Evolutionary conservation across 2,113 vertebrate genomes (phyloP).

Genomic region (Dicentrarchus labrax): DNA sequence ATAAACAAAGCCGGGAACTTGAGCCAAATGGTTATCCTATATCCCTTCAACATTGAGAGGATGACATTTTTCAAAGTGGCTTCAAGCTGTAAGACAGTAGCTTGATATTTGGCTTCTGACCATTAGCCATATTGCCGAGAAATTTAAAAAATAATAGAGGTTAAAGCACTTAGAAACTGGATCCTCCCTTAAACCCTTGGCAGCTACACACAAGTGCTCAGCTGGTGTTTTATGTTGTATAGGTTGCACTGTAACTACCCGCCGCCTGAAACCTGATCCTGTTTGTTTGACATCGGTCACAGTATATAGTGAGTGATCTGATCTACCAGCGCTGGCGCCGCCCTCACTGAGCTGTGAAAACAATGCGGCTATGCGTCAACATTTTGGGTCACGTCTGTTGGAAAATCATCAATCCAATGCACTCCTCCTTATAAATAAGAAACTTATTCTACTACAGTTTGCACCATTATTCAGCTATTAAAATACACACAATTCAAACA

Average conservation of each 20-base stretch:
- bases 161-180: slow-evolving; percentile 55
- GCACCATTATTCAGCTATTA: slow-evolving; percentile 53
- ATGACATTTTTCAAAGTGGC: not conserved
- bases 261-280: slow-evolving; percentile 60
- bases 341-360: slow-evolving; percentile 48
- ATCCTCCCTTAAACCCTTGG: slow-evolving; percentile 52
- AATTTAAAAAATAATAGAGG: slow-evolving; percentile 52
- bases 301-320: slow-evolving; percentile 47
- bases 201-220: slow-evolving; percentile 47
- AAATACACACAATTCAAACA: slow-evolving; percentile 57
- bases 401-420: slow-evolving; percentile 7
- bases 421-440: slow-evolving; percentile 22
- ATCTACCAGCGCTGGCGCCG: slow-evolving; percentile 21
- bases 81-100: not conserved
- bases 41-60: not conserved
- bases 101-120: slow-evolving; percentile 5
- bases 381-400: slow-evolving; percentile 19
- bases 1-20: not conserved
- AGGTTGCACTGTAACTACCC: slow-evolving; percentile 70
- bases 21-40: not conserved
- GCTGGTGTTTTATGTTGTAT: slow-evolving; percentile 70
- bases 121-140: slow-evolving; percentile 38
- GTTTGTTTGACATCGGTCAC: slow-evolving; percentile 61
- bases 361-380: slow-evolving; percentile 35
- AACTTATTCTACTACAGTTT: slow-evolving; percentile 22